Conservation (phyloP, 2,888 invertebrate genomes). For the Liopterus haemorrhoidalis region DNA sequence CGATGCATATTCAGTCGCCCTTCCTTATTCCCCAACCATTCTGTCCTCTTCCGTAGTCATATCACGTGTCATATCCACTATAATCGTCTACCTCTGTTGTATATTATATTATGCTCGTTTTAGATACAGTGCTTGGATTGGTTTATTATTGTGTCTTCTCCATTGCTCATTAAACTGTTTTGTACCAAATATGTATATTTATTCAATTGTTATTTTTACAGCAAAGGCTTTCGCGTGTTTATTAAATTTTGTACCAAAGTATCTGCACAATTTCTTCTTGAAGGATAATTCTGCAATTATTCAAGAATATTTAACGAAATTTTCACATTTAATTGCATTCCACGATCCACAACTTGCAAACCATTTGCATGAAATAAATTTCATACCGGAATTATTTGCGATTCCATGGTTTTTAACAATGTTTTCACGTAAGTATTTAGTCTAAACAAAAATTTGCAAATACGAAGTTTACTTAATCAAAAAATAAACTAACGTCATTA, state of each 20-base stretch:
- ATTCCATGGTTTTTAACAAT: constrained; percentile 99
- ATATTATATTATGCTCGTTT: no score
- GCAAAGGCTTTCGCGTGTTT: constrained; percentile 93
- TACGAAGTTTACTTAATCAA: no score
- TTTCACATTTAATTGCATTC: constrained; percentile 92
- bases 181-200: not conserved
- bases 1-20: no score
- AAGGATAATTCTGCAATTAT: constrained; percentile 96
- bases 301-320: constrained; percentile 95
- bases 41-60: no score
- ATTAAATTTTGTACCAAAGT: constrained; percentile 92
- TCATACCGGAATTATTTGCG: constrained; percentile 95
- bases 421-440: constrained; percentile 84
- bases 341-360: constrained; percentile 89
- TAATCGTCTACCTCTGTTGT: no score
- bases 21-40: no score
- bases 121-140: no score
- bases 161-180: not conserved
- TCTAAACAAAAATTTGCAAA: no score
- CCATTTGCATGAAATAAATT: constrained; percentile 86
- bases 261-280: constrained; percentile 92
- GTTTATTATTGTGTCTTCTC: constrained; percentile 18
- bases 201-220: constrained; percentile 46
- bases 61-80: no score
- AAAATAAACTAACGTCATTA: no score